Base-by-base conservation (phyloP, 2,113 vertebrate species). In the Poeciliopsis occidentalis region DNA sequence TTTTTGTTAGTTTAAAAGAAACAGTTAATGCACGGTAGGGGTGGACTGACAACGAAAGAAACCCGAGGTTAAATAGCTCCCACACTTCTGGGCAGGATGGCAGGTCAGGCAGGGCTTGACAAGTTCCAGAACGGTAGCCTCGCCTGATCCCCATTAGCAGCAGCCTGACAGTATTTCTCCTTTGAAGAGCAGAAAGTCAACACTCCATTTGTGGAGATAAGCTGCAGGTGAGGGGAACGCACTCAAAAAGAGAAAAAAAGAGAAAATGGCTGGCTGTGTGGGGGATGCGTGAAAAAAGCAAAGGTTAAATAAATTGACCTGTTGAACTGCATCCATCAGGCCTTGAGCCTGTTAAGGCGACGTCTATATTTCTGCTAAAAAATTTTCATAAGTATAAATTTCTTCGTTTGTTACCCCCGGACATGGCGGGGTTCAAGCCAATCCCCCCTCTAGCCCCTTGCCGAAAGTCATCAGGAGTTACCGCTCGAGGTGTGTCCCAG, bases 131-230 rank as follows among this genome's bases (percentile, higher is more conserved):
- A 93, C 92, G 91, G 90, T 91, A 91, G 89, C 90, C 88, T 92
- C 87, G 90, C 85, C 87, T 90, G 86, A 92, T 93, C 89, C 89
- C 87, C 87, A 93, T 93, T 92, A 93, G 91, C 87, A 91, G 81
- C 82, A 85, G 91, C 76, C 87, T 88, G 85, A 87, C 90, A 91
- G 85, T 91, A 91, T 89, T 89, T 84, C 85, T 88, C 82, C 92
- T 94, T 93, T 93, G 91, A 93, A 93, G 91, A 93, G 84, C 87
- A 82, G 71, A 92, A 92, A 90, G 90, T 94, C 88, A 92, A 93
- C 91, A 94, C 87, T 93, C 89, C 88, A 90, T 92, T 92, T 92
- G 90, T 76, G 89, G 89, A 92, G 92, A 94, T 92, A 92, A 93
- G 91, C 88, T 76, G 82, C 89, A 92, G 89, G 91, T 92, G 89